Evolutionary conservation across 2,113 vertebrate species (phyloP).

Genomic region (Microcebus murinus): DNA sequence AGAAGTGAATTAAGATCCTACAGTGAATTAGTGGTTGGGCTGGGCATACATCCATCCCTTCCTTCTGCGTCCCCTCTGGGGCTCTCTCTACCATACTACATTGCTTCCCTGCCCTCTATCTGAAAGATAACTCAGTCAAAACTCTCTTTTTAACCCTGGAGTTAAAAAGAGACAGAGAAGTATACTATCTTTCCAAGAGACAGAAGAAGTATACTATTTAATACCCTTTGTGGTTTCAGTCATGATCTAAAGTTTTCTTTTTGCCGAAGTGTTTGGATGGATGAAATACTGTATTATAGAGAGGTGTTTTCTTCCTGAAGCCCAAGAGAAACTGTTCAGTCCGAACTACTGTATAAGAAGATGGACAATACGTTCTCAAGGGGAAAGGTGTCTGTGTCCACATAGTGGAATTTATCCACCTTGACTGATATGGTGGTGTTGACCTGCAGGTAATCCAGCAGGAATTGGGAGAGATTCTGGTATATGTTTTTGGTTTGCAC

Average conservation of each 20-base stretch:
- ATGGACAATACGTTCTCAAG: slow-evolving; percentile 82
- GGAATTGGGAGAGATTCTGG: slow-evolving; percentile 79
- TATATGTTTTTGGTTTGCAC: slow-evolving; percentile 58
- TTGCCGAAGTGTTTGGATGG: slow-evolving; percentile 30
- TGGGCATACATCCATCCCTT: neutral
- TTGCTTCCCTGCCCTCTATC: neutral
- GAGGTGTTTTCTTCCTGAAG: slow-evolving; percentile 35
- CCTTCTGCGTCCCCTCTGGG: neutral
- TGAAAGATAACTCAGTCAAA: slow-evolving; percentile 19
- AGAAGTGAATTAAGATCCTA: neutral
- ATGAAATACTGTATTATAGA: neutral
- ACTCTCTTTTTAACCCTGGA: neutral
- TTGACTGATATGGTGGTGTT: slow-evolving; percentile 77
- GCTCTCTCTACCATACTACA: neutral
- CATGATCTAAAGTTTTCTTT: slow-evolving; percentile 53
- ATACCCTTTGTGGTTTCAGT: slow-evolving; percentile 26
- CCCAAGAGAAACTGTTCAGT: slow-evolving; percentile 61
- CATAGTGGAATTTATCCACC: slow-evolving; percentile 76
- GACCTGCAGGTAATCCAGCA: slow-evolving; percentile 73
- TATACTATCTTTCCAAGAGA: slow-evolving; percentile 38
- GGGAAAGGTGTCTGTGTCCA: slow-evolving; percentile 82
- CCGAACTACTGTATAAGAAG: slow-evolving; percentile 75
- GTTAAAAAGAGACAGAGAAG: too few species aligned
- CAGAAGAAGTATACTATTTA: slow-evolving; percentile 24
- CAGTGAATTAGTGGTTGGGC: neutral